These are phyloP conservation scores for Hepsetus odoe DNA, from an alignment of 2,113 vertebrate genomes.

Conservation along the genomic window DNA sequence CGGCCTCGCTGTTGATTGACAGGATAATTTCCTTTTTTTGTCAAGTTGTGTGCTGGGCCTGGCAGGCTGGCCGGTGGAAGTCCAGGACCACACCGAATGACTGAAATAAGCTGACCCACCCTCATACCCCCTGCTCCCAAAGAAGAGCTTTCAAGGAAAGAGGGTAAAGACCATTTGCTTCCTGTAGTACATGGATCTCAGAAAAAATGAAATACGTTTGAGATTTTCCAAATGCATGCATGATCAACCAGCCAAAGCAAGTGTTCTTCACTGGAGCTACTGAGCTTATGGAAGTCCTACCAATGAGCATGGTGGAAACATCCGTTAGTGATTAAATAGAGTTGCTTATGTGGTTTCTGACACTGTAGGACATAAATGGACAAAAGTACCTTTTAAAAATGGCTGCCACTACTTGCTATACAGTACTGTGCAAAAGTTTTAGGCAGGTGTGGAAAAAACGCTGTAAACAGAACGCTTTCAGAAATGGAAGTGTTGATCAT, in stretches of 20 bases:
- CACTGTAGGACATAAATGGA: neutral
- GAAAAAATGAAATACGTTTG: neutral
- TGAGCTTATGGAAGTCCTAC: neutral
- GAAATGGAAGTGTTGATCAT: too few relatives aligned
- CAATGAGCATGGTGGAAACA: neutral
- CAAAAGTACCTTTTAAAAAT: neutral
- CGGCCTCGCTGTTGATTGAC: conserved; percentile 25
- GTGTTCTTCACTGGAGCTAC: neutral
- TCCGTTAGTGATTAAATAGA: too few relatives aligned
- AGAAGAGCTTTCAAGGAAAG: neutral
- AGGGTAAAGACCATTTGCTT: neutral
- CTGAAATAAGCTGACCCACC: conserved; percentile 18
- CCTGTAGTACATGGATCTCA: neutral
- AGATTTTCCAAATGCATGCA: too few relatives aligned
- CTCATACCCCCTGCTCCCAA: conserved; percentile 14
- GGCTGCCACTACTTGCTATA: too few relatives aligned
- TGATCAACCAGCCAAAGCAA: neutral
- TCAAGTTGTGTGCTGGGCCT: conserved; percentile 36
- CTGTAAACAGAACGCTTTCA: too few relatives aligned
- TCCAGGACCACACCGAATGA: conserved; percentile 29
- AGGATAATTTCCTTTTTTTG: conserved; percentile 33
- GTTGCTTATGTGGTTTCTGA: neutral
- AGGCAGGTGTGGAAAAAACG: too few relatives aligned
- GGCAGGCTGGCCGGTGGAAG: conserved; percentile 8
- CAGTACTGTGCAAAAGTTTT: too few relatives aligned